A percentile compares a stretch with the other conserved stretches of the same genome.
These are phyloP conservation scores for Bubalus kerabau DNA, from an alignment of 2,113 vertebrate species.

Conservation along the genomic window DNA sequence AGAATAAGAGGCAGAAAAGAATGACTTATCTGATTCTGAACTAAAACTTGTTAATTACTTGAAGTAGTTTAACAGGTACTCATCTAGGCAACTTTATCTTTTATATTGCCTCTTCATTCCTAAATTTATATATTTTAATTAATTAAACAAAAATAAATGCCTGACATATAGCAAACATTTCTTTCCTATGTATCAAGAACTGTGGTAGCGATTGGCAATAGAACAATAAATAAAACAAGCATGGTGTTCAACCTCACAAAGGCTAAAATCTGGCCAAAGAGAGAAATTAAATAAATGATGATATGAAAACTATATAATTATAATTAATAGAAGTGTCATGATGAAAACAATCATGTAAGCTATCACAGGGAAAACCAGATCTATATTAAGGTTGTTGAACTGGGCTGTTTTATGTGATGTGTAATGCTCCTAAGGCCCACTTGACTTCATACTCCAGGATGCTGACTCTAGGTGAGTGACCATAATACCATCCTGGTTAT, in stretches of 20 bases:
- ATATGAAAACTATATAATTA: not conserved
- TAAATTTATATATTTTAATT: not conserved
- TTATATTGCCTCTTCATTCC: not conserved
- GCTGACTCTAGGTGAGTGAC: not conserved
- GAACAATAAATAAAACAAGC: not conserved
- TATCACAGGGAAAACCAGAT: not conserved
- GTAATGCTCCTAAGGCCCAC: not conserved
- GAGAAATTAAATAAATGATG: not conserved
- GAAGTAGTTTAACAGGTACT: not conserved
- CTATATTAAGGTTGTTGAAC: not conserved
- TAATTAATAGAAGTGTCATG: not conserved
- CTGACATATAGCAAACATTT: not conserved
- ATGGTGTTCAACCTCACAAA: not conserved
- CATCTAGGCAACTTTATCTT: not conserved
- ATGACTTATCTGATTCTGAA: constrained; percentile 24
- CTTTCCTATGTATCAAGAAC: not conserved
- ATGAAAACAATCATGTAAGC: not conserved
- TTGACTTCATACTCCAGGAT: not conserved
- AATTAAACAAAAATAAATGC: not conserved
- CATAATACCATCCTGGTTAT: not conserved
- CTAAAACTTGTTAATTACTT: constrained; percentile 21
- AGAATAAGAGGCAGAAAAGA: not conserved
- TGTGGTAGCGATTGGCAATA: not conserved
- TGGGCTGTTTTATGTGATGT: not conserved
- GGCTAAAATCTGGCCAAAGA: not conserved